Conservation (phyloP, 2,888 invertebrate species). For the Amphiduros pacificus region DNA sequence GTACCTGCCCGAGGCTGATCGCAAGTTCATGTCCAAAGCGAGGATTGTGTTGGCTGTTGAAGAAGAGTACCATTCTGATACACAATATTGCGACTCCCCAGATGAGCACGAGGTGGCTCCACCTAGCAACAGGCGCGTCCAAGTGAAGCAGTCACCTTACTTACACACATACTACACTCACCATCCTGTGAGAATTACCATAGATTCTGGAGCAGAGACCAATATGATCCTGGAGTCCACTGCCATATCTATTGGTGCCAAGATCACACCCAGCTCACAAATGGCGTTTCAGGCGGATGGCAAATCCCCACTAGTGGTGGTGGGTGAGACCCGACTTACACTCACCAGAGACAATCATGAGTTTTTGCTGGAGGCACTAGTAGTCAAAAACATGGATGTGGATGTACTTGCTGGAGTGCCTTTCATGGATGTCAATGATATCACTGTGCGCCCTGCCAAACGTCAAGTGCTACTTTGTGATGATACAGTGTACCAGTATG, state of each 20-base stretch:
- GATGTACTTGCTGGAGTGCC: conserved; percentile 30
- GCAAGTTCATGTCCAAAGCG: conserved; percentile 22
- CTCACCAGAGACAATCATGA: neutral
- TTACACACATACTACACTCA: conserved; percentile 26
- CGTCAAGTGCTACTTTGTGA: conserved; percentile 14
- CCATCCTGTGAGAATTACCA: conserved; percentile 20
- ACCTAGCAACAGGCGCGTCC: too few species aligned
- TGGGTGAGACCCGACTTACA: neutral
- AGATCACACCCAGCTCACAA: conserved; percentile 23
- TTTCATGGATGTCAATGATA: conserved; percentile 32
- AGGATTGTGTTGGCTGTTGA: too few species aligned
- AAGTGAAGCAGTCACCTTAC: conserved; percentile 24
- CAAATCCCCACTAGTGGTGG: neutral
- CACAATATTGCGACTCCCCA: too few species aligned
- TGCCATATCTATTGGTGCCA: conserved; percentile 21
- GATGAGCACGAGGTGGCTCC: too few species aligned
- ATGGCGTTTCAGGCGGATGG: conserved; percentile 30
- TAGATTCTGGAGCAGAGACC: conserved; percentile 27
- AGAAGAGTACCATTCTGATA: too few species aligned
- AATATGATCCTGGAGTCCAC: conserved; percentile 28
- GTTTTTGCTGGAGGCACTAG: conserved; percentile 2
- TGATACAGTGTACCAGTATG: neutral
- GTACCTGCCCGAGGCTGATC: conserved; percentile 27
- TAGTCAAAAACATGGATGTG: conserved; percentile 27
- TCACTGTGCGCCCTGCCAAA: conserved; percentile 27